phyloP scores from a whole-genome alignment of 2,888 invertebrate genomes.

The Leucoma salicis region DNA sequence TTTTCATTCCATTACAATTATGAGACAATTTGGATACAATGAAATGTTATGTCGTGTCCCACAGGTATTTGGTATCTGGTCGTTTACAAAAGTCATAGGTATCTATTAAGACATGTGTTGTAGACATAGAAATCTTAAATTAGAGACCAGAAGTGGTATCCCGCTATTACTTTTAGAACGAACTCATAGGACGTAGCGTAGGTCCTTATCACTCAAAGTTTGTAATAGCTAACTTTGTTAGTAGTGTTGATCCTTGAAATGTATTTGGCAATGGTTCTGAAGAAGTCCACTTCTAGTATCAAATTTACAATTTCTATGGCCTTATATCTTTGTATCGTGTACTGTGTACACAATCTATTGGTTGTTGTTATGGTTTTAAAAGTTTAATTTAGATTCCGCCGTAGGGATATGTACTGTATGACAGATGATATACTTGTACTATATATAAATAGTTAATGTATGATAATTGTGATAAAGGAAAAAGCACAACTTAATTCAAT shows the following conservation, averaged over 20 bases:
- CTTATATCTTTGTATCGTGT: slow-evolving; percentile 27
- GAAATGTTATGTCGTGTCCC: slow-evolving; percentile 12
- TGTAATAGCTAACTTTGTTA: too few species aligned
- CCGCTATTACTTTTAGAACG: too few species aligned
- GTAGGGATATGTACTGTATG: slow-evolving; percentile 62
- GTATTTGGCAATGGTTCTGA: too few species aligned
- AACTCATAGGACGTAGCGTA: too few species aligned
- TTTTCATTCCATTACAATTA: slow-evolving; percentile 45
- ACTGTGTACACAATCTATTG: slow-evolving; percentile 36
- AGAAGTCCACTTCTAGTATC: too few species aligned
- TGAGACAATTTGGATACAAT: slow-evolving; percentile 32
- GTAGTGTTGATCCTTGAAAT: too few species aligned
- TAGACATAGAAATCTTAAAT: too few species aligned
- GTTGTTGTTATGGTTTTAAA: slow-evolving; percentile 52
- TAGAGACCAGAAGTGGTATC: too few species aligned
- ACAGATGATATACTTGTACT: slow-evolving; percentile 59
- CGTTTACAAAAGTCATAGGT: slow-evolving; percentile 31
- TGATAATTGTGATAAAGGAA: slow-evolving; percentile 74
- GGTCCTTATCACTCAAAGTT: too few species aligned
- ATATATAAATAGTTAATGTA: slow-evolving; percentile 66
- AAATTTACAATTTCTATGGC: too few species aligned
- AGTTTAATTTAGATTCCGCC: slow-evolving; percentile 52
- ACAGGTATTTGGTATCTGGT: slow-evolving; percentile 19
- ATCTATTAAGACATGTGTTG: slow-evolving; percentile 31
- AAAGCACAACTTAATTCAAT: slow-evolving; percentile 77